These are phyloP conservation scores for Triops longicaudatus DNA, from an alignment of 1,140 invertebrate genomes.

Conservation along the genomic window DNA sequence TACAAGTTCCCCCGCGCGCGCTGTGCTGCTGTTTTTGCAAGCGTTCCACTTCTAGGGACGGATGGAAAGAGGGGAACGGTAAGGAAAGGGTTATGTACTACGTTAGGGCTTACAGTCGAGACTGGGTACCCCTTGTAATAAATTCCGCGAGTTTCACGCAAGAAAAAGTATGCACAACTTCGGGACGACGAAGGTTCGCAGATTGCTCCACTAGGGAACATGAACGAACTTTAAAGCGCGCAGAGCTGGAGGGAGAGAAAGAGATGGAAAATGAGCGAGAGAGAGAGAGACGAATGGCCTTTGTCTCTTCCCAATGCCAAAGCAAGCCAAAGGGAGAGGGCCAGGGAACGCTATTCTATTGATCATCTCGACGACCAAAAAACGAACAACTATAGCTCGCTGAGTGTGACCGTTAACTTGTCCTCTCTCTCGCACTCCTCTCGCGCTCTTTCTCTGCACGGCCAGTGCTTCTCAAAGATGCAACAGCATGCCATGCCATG, in stretches of 20 bases:
- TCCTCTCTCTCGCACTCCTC: neutral
- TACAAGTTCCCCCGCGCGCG: too few relatives aligned
- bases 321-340: neutral
- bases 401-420: constrained; percentile 9
- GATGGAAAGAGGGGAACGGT: too few relatives aligned
- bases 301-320: constrained; percentile 13
- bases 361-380: neutral
- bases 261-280: too few relatives aligned
- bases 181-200: neutral
- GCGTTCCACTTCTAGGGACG: too few relatives aligned
- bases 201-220: neutral
- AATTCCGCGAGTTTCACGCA: neutral
- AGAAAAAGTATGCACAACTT: neutral
- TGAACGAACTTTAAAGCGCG: neutral
- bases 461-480: too few relatives aligned
- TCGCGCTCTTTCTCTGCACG: too few relatives aligned
- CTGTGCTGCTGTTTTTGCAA: too few relatives aligned
- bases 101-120: too few relatives aligned
- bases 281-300: neutral
- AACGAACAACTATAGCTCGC: neutral
- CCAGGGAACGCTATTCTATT: neutral
- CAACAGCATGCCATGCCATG: too few relatives aligned
- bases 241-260: neutral
- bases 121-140: too few relatives aligned
- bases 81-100: too few relatives aligned